Conservation (phyloP, 2,113 vertebrate species). For the Romanogobio albipinnatus region DNA sequence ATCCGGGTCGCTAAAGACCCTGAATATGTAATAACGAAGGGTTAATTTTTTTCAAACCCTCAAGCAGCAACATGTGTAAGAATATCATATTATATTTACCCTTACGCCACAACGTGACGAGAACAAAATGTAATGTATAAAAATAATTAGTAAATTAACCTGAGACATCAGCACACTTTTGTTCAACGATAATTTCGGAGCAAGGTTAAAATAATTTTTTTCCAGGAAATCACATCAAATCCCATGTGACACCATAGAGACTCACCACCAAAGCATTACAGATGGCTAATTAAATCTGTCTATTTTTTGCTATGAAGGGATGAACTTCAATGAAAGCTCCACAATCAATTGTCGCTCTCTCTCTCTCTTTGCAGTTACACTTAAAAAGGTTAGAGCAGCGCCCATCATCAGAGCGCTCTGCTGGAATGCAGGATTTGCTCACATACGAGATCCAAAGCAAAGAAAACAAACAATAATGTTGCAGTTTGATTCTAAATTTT, state of each 20-base stretch:
- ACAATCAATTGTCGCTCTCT: constrained; percentile 55
- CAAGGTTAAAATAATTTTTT: not conserved
- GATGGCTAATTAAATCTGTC: constrained; percentile 60
- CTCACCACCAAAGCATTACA: constrained; percentile 17
- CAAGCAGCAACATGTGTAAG: not conserved
- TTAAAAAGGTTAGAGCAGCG: constrained; percentile 26
- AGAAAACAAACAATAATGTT: not conserved
- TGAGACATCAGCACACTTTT: not conserved
- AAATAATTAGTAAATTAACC: not conserved
- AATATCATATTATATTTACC: not conserved
- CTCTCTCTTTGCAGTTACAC: constrained; percentile 1
- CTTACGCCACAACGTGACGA: not conserved
- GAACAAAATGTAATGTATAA: not conserved
- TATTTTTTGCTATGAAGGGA: constrained; percentile 53
- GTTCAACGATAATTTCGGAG: constrained; percentile 6
- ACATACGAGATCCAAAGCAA: not conserved
- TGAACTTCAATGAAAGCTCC: constrained; percentile 43
- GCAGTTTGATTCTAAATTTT: constrained; percentile 1
- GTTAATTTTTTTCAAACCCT: not conserved
- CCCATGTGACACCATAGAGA: constrained; percentile 38
- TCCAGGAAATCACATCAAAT: constrained; percentile 20
- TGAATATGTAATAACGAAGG: no score
- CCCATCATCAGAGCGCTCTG: not conserved
- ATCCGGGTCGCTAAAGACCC: no score
- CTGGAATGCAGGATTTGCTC: not conserved